These are phyloP conservation scores for Spilosoma lubricipeda DNA, from an alignment of 2,888 invertebrate genomes.

Conservation along the genomic window DNA sequence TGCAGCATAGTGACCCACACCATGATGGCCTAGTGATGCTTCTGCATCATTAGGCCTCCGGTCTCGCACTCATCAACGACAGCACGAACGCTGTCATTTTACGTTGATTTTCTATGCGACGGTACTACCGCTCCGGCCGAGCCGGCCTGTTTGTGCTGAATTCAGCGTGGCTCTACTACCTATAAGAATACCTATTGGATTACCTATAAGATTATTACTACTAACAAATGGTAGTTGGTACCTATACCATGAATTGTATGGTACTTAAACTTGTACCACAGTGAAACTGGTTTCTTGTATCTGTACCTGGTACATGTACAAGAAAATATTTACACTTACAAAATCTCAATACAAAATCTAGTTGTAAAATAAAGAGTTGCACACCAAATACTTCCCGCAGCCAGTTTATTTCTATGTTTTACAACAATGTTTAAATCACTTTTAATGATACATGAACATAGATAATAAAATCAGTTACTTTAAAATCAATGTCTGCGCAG, in stretches of 20 bases:
- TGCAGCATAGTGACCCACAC: no score
- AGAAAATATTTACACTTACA: background rate
- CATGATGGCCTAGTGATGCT: no score
- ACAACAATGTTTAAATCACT: conserved; percentile 44
- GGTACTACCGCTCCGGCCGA: no score
- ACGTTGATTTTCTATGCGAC: no score
- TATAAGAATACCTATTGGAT: no score
- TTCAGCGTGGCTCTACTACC: no score
- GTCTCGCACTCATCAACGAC: no score
- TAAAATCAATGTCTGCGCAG: conserved; percentile 29
- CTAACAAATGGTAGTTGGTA: background rate
- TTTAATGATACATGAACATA: conserved; percentile 48
- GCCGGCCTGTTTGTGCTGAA: no score
- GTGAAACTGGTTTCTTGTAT: background rate
- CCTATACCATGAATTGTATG: background rate
- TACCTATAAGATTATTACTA: no score
- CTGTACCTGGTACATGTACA: background rate
- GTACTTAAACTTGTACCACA: background rate
- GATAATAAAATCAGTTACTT: conserved; percentile 37
- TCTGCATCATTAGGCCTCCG: no score
- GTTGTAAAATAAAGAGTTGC: background rate
- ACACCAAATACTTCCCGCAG: background rate
- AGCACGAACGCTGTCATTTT: no score
- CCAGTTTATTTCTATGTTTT: background rate
- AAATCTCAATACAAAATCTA: background rate